These are phyloP conservation scores for Gastrophryne carolinensis DNA, from an alignment of 2,797 vertebrate genomes.

Conservation along the genomic window DNA sequence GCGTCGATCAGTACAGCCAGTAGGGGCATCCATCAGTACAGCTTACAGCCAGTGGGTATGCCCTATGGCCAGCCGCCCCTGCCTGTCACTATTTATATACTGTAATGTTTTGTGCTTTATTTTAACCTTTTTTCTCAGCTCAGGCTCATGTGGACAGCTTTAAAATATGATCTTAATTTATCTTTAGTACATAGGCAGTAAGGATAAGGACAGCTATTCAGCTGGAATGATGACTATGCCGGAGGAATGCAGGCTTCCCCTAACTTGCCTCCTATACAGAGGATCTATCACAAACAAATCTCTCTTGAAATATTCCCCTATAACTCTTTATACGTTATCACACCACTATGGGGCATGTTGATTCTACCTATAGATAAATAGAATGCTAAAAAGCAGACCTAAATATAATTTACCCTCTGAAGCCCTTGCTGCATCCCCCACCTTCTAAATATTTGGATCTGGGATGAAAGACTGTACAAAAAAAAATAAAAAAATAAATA, in stretches of 20 bases:
- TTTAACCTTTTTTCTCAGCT: background rate
- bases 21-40: no score
- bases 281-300: slow-evolving; percentile 12
- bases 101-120: slow-evolving; percentile 18
- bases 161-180: slow-evolving; percentile 27
- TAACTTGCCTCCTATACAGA: slow-evolving; percentile 26
- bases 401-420: no score
- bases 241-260: slow-evolving; percentile 39
- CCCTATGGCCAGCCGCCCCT: no score
- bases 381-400: no score
- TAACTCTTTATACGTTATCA: background rate
- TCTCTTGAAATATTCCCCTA: background rate
- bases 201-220: slow-evolving; percentile 38
- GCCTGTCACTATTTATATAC: slow-evolving; percentile 1
- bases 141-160: slow-evolving; percentile 9
- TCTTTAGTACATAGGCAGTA: slow-evolving; percentile 37
- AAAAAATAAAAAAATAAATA: no score
- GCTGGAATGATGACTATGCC: slow-evolving; percentile 40
- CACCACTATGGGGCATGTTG: background rate
- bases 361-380: background rate
- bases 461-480: no score
- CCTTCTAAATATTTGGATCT: no score
- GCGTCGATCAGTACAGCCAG: no score
- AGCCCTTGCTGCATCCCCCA: no score
- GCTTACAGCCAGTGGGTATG: no score